Conservation (phyloP, 2,113 vertebrate species). For the mouse (Mus musculus) region GRCm39 chr6:86063501-86064000, state of each 20-base stretch:
- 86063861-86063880: background rate
- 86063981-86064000: conserved; percentile 95
- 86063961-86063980: conserved; percentile 97
- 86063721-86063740: background rate
- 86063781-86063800: background rate
- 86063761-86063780: background rate
- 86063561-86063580: background rate
- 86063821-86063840: background rate
- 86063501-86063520: background rate
- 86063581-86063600: background rate
- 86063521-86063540: background rate
- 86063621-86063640: background rate
- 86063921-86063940: conserved; percentile 98
- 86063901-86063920: conserved; percentile 98
- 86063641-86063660: background rate
- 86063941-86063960: conserved; percentile 96
- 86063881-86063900: conserved; percentile 97
- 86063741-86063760: background rate
- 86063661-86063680: background rate
- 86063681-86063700: background rate
- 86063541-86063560: background rate
- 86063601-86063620: background rate
- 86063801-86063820: background rate
- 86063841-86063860: background rate
- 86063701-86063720: background rate